Base-by-base conservation (phyloP, 92 coral and sea anemone species). In the Epizoanthus rinbou region DNA sequence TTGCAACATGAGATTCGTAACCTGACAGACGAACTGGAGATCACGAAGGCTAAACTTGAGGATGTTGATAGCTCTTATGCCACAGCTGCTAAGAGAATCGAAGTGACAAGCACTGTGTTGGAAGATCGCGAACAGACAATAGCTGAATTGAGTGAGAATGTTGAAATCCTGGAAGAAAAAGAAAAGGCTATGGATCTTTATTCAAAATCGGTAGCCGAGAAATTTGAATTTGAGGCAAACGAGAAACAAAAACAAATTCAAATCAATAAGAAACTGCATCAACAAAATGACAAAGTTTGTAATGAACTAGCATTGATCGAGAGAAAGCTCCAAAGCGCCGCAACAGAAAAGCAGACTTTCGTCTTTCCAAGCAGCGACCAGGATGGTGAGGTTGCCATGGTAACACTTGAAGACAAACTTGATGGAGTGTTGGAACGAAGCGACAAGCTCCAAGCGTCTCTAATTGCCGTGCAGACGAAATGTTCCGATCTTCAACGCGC, bases 201-300 rank as follows among this genome's bases (percentile, higher is more conserved):
- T 69, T 93, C 97, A 45, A 93, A 93, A 67, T 91, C 95, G 14
- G 91, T 93, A 64, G 75, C 95, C 13, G 94, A 91, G 72, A 91
- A 93, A 57, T 91, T 73, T 71, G 86, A 93, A 31, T 79, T 86
- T 41, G 98, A 93, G 69, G 81, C 86, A 0, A 18, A 33, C 25
- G 88, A 93, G 73, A 93, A 87, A 74, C 79, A 79, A 73, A 88
- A 89, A 69, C 54, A 80, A 9, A 91, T 84, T 66, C 64, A 57
- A 3, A 74, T 89, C 28, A 91, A 80, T 72, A 79, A 79, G 18
- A 66, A 76, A n/a, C 86, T 93, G 15, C 64, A 74, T 16, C 86
- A 85, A 37, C 88, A 93, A 62, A 91, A 68, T 17, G 64, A 81
- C 4, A 35, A 81, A 21, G 93, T 89, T 68, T 85, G 73, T 45